A percentile compares a stretch with the other conserved stretches of the same genome.
phyloP scores from a whole-genome alignment of 2,888 invertebrate species.

The Melipona bicolor region DNA sequence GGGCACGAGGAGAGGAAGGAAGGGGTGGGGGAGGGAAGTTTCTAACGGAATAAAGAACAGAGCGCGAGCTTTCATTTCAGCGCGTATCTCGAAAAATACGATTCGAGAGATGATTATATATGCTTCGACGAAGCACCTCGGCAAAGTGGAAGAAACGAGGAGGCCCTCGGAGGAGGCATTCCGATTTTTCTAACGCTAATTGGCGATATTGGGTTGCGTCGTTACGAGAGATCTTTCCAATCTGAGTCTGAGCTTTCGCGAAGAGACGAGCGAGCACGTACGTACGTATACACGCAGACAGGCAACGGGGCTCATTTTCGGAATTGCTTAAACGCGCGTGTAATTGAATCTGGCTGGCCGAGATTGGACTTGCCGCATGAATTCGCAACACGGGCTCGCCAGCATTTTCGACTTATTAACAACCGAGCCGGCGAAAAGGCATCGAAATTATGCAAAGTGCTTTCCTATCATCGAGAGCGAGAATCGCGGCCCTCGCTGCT shows the following conservation, averaged over 20 bases:
- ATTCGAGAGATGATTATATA: too few relatives aligned
- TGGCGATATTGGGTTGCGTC: background rate
- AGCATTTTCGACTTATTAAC: slow-evolving; percentile 59
- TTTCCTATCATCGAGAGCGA: slow-evolving; percentile 54
- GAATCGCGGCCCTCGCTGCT: slow-evolving; percentile 34
- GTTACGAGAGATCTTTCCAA: background rate
- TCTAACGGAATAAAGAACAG: too few relatives aligned
- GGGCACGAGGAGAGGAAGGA: too few relatives aligned
- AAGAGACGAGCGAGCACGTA: background rate
- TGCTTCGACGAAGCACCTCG: background rate
- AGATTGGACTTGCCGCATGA: slow-evolving; percentile 62
- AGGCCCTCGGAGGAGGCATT: background rate
- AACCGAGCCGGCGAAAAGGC: slow-evolving; percentile 35
- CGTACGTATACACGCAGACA: too few relatives aligned
- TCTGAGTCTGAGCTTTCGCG: background rate
- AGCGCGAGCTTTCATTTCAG: too few relatives aligned
- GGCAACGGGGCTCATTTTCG: slow-evolving; percentile 48
- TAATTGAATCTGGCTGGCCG: slow-evolving; percentile 57
- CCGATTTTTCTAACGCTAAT: background rate
- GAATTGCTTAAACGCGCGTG: slow-evolving; percentile 66
- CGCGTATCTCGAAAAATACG: too few relatives aligned
- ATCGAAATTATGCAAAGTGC: slow-evolving; percentile 57
- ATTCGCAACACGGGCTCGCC: slow-evolving; percentile 45
- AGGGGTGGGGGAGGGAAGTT: too few relatives aligned
- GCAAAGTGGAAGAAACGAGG: too few relatives aligned